Conservation (phyloP, 2,113 vertebrate genomes). For the Caretta caretta region DNA sequence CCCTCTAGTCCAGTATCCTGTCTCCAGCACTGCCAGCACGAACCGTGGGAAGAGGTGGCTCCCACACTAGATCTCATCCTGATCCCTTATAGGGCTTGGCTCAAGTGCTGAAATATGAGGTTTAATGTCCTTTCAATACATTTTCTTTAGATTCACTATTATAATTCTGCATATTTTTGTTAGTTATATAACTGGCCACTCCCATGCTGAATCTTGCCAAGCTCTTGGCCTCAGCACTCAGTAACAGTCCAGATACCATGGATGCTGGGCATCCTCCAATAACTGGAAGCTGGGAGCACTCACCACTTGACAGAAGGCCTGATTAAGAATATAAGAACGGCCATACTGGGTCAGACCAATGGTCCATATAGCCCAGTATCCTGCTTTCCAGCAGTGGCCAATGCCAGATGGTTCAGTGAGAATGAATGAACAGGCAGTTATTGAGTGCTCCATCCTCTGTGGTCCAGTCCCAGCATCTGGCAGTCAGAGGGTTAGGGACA, state of each 20-base stretch:
- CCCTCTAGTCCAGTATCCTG: background rate
- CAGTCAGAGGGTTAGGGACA: background rate
- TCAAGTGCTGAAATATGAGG: background rate
- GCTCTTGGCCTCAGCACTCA: background rate
- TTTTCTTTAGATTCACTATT: background rate
- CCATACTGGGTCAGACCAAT: background rate
- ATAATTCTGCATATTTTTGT: background rate
- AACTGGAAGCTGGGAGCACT: background rate
- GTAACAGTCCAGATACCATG: background rate
- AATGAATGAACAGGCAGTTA: background rate
- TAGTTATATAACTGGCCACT: rapidly evolving
- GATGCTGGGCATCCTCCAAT: rapidly evolving
- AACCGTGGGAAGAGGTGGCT: background rate
- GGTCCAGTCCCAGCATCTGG: background rate
- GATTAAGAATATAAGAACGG: background rate
- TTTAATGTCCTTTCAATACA: background rate
- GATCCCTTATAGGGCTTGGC: background rate
- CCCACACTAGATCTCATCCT: background rate
- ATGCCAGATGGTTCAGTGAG: background rate
- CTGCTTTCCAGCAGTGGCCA: background rate
- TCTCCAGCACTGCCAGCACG: background rate
- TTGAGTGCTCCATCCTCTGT: background rate
- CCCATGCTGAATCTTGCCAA: rapidly evolving
- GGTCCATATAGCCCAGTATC: background rate
- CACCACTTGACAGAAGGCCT: background rate